Conservation (phyloP, 2,797 vertebrate genomes). For the Micromesistius poutassou region DNA sequence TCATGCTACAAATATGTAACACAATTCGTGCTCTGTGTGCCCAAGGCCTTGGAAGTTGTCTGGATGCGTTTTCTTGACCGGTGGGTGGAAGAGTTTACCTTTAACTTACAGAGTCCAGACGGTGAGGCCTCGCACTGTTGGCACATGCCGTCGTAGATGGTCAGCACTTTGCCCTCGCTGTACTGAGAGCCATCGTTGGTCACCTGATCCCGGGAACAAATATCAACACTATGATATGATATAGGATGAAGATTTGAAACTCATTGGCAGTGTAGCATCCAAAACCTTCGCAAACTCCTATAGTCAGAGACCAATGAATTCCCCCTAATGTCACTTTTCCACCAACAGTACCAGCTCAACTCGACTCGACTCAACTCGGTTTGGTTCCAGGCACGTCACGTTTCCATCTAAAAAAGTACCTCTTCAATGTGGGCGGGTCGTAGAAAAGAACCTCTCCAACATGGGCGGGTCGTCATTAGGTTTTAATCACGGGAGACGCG, state of each 20-base stretch:
- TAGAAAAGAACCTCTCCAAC: too few relatives aligned
- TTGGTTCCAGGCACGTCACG: too few relatives aligned
- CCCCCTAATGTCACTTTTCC: too few relatives aligned
- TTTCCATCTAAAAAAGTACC: too few relatives aligned
- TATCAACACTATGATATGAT: neutral
- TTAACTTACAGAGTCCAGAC: conserved; percentile 81
- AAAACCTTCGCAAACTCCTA: neutral
- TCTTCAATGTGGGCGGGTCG: too few relatives aligned
- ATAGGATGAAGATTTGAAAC: neutral
- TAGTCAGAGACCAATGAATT: neutral
- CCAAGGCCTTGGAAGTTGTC: neutral
- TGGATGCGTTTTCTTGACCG: neutral
- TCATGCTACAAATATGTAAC: neutral
- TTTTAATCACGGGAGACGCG: too few relatives aligned
- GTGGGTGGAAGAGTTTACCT: conserved; percentile 71
- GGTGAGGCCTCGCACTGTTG: conserved; percentile 74
- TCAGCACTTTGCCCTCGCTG: conserved; percentile 74
- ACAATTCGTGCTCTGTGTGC: neutral
- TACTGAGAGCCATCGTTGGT: conserved; percentile 78
- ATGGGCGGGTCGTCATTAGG: too few relatives aligned
- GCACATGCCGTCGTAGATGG: conserved; percentile 75
- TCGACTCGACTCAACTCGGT: too few relatives aligned
- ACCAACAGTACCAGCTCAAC: too few relatives aligned
- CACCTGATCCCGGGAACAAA: conserved; percentile 58
- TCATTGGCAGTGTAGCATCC: neutral